Evolutionary conservation across 2,888 invertebrate genomes (phyloP), one percentile per base, ranked within the genome.

Genomic region (Pseudanteris insignis): DNA sequence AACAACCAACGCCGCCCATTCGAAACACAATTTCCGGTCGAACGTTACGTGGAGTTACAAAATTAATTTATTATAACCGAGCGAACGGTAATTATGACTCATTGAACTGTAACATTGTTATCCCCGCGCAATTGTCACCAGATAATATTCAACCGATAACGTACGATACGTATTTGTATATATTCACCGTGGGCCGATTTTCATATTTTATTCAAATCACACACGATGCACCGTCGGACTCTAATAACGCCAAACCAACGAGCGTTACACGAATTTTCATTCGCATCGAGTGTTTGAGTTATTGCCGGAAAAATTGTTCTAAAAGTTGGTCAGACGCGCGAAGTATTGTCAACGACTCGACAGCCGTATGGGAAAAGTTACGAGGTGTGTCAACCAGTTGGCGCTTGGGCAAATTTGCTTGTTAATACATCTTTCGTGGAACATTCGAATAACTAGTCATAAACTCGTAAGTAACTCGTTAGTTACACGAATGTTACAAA

Each of bases 91-190:
- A 58, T 58, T 51, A 51, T 46, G 50, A 51, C 9, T 40, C 51
- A 58, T 33, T 40, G 51, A 58, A 58, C 58, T 58, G 46, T 51
- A 58, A 58, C 44, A 50, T 44, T 58, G 51, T 58, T 46, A 51
- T 40, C 50, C 46, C 46, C 40, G 40, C 51, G 44, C 46, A 58
- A 51, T 51, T 58, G 58, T 58, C 50, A 50, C 44, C 32, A 50
- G 43, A 44, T 58, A 48, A 58, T 50, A 50, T 50, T 48, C 50
- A 44, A 50, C 40, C 58, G 51, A 46, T 51, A 58, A 51, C 36
- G 36, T 30, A 29, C 40, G 43, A 40, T 50, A 51, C 40, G 50
- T 51, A 50, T 58, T 58, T 50, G n/a, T n/a, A n/a, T n/a, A 50
- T 58, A 50, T 58, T 58, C 57, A 58, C 57, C 44, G 33, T 28